Base-by-base conservation (phyloP, 30 jellyfish, hydroid and myxozoan genomes). In the Chrysaora quinquecirrha region DNA sequence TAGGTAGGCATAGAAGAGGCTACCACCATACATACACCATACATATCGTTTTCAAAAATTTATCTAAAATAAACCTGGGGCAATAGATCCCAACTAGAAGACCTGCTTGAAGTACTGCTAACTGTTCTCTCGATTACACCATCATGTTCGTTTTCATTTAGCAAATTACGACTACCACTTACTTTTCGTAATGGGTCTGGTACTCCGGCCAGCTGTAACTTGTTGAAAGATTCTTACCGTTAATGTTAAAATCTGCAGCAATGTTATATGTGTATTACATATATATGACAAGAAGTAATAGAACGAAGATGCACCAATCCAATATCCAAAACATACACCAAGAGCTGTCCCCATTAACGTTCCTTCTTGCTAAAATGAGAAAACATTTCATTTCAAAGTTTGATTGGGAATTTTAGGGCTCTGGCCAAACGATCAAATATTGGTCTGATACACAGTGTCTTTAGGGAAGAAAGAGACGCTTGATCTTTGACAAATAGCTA, bases 271-370 rank as follows among this genome's bases (percentile, higher is more conserved):
- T 16, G 98, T 76, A 63, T 93, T 93, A 71, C 98, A 93, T 28
- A 93, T 54, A 73, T 93, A 93, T 10, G 98, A 76, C 78, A 93
- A 49, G 84, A 93, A 93, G 63, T 82, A 93, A 76, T 71, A 93
- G 58, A 93, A 87, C 7, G 95, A 48, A 0, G 98, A 93, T 4
- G 82, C 98, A 28, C 98, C 98, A 30, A 93, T 68, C 98, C 98
- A 93, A 69, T 93, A 93, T 1, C 98, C 98, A 66, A 93, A 93
- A 38, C 98, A 84, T 23, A 93, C 97, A 9, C 98, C 98, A 80
- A 93, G 86, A 25, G 98, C 98, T 70, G 98, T 93, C 12, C 98
- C 98, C 98, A 93, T 93, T 56, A 93, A 64, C 12, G 98, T 93
- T 30, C 98, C 98, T 66, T 93, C 98, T 93, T 87, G 98, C 98